Conservation (phyloP, 1,140 invertebrate genomes). For the Himalopsyche phryganea region DNA sequence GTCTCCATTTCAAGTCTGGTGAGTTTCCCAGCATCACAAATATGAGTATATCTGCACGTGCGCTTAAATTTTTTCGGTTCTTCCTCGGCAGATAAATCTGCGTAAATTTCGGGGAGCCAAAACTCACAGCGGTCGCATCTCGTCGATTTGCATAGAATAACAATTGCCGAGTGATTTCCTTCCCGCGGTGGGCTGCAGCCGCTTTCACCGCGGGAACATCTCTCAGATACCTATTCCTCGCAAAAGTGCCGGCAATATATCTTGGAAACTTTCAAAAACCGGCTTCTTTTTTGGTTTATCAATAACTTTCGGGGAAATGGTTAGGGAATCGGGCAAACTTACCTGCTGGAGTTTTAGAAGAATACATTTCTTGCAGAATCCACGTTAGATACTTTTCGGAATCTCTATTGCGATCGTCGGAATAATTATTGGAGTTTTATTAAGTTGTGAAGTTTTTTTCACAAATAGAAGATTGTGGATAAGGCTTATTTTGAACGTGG, state of each 20-base stretch:
- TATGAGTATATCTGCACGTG: not conserved
- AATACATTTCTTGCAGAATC: constrained; percentile 16
- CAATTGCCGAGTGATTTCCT: constrained; percentile 32
- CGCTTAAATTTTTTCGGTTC: not conserved
- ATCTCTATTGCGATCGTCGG: too few species aligned
- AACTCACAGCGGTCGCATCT: constrained; percentile 27
- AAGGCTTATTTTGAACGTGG: too few species aligned
- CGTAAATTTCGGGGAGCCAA: constrained; percentile 32
- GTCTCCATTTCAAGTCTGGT: too few species aligned
- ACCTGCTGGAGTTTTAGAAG: not conserved
- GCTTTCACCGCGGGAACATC: not conserved
- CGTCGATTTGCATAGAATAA: constrained; percentile 35
- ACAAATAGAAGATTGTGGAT: too few species aligned
- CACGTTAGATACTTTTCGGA: constrained; percentile 1
- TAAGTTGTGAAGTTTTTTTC: too few species aligned
- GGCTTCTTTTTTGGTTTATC: constrained; percentile 27
- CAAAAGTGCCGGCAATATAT: constrained; percentile 24
- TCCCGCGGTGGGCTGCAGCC: not conserved
- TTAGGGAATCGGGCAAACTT: not conserved
- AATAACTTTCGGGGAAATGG: constrained; percentile 9
- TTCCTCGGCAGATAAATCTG: constrained; percentile 25
- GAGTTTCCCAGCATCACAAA: not conserved
- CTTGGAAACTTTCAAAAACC: constrained; percentile 18
- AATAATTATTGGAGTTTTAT: too few species aligned
- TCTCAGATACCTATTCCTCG: constrained; percentile 9